Evolutionary conservation across 2,797 vertebrate genomes (phyloP).

Genomic region (Xenopus petersii): DNA sequence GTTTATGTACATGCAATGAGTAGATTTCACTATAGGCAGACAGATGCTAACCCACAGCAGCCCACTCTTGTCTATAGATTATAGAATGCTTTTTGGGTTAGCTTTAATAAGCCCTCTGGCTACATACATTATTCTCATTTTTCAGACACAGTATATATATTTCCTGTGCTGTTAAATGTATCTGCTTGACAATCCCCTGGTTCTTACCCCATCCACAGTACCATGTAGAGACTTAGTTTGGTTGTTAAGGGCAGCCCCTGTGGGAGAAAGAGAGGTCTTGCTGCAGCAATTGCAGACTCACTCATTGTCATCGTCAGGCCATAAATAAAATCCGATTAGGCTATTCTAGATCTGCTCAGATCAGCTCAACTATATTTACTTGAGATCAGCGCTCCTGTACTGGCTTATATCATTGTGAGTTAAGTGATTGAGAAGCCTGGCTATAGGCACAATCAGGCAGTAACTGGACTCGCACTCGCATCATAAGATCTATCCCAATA

Average conservation of each 20-base stretch:
- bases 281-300: conserved; percentile 20
- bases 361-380: conserved; percentile 7
- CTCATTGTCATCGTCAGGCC: conserved; percentile 6
- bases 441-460: not conserved
- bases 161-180: conserved; percentile 9
- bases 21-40: conserved; percentile 35
- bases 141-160: not conserved
- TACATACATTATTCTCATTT: not conserved
- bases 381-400: not conserved
- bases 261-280: conserved; percentile 5
- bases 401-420: not conserved
- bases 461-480: conserved; percentile 7
- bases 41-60: not conserved
- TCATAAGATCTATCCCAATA: not conserved
- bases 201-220: conserved; percentile 15
- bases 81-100: conserved; percentile 28
- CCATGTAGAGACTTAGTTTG: conserved; percentile 7
- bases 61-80: too few relatives aligned
- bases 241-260: conserved; percentile 23
- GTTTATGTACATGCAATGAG: conserved; percentile 11
- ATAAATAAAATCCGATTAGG: conserved; percentile 29
- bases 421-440: not conserved
- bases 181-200: conserved; percentile 1
- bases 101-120: conserved; percentile 35
- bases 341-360: not conserved